Conservation (phyloP, 2,888 invertebrate genomes). For the Phyllotreta cruciferae region DNA sequence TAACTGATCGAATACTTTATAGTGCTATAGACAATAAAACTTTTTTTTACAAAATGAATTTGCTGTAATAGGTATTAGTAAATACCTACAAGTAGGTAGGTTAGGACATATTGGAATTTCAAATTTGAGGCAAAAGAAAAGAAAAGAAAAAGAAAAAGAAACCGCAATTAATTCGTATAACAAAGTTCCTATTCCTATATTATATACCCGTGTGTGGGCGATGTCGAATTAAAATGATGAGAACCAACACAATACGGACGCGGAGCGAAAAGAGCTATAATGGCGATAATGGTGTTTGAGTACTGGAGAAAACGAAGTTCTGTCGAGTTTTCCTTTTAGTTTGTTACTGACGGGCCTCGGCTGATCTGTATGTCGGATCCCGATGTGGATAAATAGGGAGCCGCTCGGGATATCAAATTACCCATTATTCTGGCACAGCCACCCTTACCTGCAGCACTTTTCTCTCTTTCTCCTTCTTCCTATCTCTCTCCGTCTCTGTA, state of each 20-base stretch:
- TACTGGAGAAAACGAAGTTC: conserved; percentile 26
- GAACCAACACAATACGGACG: conserved; percentile 24
- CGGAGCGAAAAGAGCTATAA: conserved; percentile 26
- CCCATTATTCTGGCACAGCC: conserved; percentile 53
- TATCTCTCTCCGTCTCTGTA: conserved; percentile 16
- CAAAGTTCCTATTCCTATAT: too few relatives aligned
- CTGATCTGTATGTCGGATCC: conserved; percentile 35
- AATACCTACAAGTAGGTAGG: too few relatives aligned
- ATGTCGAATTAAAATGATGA: not conserved
- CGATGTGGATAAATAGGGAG: conserved; percentile 52
- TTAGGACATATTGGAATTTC: too few relatives aligned
- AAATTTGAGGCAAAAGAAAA: too few relatives aligned
- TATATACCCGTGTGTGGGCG: too few relatives aligned
- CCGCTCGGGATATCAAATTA: conserved; percentile 56
- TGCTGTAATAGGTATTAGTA: too few relatives aligned
- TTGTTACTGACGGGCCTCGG: conserved; percentile 27
- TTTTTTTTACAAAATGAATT: too few relatives aligned
- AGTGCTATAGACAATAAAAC: too few relatives aligned
- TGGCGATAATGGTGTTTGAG: conserved; percentile 30
- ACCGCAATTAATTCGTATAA: too few relatives aligned
- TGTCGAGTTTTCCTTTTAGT: conserved; percentile 30
- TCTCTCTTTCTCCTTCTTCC: conserved; percentile 25
- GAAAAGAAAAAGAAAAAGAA: too few relatives aligned
- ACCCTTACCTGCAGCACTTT: conserved; percentile 29
- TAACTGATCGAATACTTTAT: too few relatives aligned